A percentile compares a stretch with the other conserved stretches of the same genome.
Evolutionary conservation across 2,113 vertebrate species (phyloP).

Genomic region (Chlorocebus sabaeus): DNA sequence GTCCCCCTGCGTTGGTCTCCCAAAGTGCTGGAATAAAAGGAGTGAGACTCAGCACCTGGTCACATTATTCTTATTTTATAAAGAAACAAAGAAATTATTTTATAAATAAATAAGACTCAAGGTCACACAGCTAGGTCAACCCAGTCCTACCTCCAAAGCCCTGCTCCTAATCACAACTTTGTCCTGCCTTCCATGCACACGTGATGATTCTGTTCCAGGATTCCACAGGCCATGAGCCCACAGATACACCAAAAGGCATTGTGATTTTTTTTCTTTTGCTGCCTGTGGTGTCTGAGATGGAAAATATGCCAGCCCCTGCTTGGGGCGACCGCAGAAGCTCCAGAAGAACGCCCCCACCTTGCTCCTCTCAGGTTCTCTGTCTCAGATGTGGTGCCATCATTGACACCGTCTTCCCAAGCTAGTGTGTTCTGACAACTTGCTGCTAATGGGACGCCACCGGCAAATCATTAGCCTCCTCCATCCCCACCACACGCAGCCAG

Average conservation of each 20-base stretch:
- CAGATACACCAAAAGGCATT: not conserved
- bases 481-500: fast-evolving
- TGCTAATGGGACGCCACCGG: not conserved
- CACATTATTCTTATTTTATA: not conserved
- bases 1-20: too few relatives aligned
- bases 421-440: not conserved
- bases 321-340: not conserved
- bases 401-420: not conserved
- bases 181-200: not conserved
- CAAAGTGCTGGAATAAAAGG: too few relatives aligned
- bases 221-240: not conserved
- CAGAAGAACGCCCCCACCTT: not conserved
- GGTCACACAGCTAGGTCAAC: not conserved
- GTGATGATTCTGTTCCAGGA: not conserved
- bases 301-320: not conserved
- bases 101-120: not conserved
- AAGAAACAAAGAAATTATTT: not conserved
- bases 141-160: not conserved
- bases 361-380: not conserved
- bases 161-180: not conserved
- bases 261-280: not conserved
- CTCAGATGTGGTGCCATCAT: not conserved
- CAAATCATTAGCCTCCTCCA: not conserved
- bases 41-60: too few relatives aligned
- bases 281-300: not conserved